Evolutionary conservation across 2,113 vertebrate species (phyloP), one percentile per base, ranked within the genome.

Genomic region (Neopipo cinnamomea): DNA sequence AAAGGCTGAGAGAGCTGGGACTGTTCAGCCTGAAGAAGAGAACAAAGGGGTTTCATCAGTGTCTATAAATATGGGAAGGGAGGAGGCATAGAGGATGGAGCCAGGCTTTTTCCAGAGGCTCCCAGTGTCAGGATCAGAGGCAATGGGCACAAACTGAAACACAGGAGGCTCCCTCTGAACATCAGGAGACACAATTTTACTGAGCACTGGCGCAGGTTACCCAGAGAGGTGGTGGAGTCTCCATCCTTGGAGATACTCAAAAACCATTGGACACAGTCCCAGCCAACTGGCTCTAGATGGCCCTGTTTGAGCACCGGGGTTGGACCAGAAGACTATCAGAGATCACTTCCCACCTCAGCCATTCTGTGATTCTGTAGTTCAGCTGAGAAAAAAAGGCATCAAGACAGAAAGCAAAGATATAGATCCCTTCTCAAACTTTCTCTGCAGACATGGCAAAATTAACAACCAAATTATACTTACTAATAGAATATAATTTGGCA

Each of bases 241-340:
- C 41, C 47, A 42, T 35, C 39, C 30, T 55, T 31, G 21, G n/a
- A 68, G 53, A 39, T 8, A 22, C 16, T 39, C 37, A 82, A 47
- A 68, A 75, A 15, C 9, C 37, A 53, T 3, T n/a, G 70, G 52
- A 62, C n/a, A 47, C 9, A 31, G 46, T 55, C 17, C 47, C 30
- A 47, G 30, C 9, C 24, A 47, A 15, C 6, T 53, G 53, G 13
- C 20, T 35, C 47, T 25, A 22, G 30, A 70, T 47, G n/a, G n/a
- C n/a, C 25, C 46, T 31, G 24, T 12, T 1, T 35, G 71, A 76
- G 21, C 55, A 47, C 28, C 3, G 8, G 6, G 8, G 0, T 3
- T 55, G 24, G 24, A 42, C 18, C 28, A 83, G 24, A 0, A 23
- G 14, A 46, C 9, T 9, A 67, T 18, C 65, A 65, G 35, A 68